Evolutionary conservation across 2,113 vertebrate genomes (phyloP).

Genomic region (Catharus fuscescens): DNA sequence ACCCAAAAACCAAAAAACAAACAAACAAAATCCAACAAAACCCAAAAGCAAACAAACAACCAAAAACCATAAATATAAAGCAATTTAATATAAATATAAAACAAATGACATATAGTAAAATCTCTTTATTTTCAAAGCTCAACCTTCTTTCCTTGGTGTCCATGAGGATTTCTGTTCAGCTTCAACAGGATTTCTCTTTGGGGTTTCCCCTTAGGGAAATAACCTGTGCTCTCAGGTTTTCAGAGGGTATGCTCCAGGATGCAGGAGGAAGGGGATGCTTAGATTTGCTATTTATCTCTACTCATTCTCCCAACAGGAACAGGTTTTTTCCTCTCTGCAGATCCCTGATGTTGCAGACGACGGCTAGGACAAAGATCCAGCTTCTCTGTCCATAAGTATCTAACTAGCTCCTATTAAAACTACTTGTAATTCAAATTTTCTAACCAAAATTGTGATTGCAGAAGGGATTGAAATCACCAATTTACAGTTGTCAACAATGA

Average conservation of each 20-base stretch:
- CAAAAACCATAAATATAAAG: neutral
- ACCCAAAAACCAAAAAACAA: neutral
- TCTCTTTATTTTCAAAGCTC: neutral
- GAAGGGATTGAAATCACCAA: neutral
- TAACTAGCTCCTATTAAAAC: neutral
- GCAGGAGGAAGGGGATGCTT: neutral
- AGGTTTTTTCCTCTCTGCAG: neutral
- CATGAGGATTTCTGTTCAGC: neutral
- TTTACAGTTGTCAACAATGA: neutral
- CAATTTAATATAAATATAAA: neutral
- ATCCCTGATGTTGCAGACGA: neutral
- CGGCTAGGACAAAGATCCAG: neutral
- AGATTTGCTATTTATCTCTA: neutral
- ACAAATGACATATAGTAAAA: accelerated
- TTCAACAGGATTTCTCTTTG: neutral
- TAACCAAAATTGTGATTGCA: neutral
- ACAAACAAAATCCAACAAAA: neutral
- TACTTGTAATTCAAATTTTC: neutral
- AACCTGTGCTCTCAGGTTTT: neutral
- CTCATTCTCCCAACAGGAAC: neutral
- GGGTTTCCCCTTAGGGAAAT: neutral
- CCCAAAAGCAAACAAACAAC: neutral
- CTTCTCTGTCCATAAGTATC: neutral
- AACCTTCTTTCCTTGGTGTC: neutral
- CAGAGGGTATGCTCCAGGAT: neutral